Percentiles rank a stretch among this genome's conserved stretches.
These are phyloP conservation scores for Oriolus oriolus DNA, from an alignment of 2,113 vertebrate genomes.

Conservation along the genomic window DNA sequence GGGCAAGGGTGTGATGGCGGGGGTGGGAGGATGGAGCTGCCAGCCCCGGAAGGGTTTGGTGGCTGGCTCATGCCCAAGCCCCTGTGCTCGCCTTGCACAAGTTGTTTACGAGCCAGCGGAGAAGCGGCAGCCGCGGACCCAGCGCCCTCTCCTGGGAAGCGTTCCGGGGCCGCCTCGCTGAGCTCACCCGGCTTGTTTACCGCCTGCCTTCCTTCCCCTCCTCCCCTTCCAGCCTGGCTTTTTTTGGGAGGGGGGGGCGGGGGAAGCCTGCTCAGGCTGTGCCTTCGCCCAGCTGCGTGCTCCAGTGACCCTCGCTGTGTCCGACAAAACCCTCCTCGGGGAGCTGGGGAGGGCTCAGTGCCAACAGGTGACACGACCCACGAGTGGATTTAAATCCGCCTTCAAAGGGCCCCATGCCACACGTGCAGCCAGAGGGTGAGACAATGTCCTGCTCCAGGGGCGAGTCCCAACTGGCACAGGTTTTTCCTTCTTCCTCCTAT, in stretches of 20 bases:
- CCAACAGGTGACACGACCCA: neutral
- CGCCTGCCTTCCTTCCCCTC: neutral
- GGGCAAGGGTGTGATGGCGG: neutral
- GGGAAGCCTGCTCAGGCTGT: neutral
- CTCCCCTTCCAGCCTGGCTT: neutral
- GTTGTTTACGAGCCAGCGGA: conserved; percentile 30
- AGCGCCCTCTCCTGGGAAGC: conserved; percentile 64
- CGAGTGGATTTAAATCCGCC: neutral
- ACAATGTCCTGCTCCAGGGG: neutral
- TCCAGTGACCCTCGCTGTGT: neutral
- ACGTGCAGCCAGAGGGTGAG: neutral
- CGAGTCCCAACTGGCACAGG: neutral
- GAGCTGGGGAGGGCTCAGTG: neutral
- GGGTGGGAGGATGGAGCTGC: neutral
- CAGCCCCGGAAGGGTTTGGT: neutral
- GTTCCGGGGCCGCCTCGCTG: neutral
- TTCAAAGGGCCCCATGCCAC: neutral
- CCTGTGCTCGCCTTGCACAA: neutral
- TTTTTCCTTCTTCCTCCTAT: conserved; percentile 10
- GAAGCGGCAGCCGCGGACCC: neutral
- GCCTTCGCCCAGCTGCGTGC: neutral
- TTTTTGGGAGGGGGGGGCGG: too few species aligned
- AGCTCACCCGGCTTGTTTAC: conserved; percentile 19
- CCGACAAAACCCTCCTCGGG: neutral
- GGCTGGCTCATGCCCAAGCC: neutral